Percentiles rank a stretch among this genome's conserved stretches.
Evolutionary conservation across 2,113 vertebrate species (phyloP).

Genomic region (Eudorcas thomsonii): DNA sequence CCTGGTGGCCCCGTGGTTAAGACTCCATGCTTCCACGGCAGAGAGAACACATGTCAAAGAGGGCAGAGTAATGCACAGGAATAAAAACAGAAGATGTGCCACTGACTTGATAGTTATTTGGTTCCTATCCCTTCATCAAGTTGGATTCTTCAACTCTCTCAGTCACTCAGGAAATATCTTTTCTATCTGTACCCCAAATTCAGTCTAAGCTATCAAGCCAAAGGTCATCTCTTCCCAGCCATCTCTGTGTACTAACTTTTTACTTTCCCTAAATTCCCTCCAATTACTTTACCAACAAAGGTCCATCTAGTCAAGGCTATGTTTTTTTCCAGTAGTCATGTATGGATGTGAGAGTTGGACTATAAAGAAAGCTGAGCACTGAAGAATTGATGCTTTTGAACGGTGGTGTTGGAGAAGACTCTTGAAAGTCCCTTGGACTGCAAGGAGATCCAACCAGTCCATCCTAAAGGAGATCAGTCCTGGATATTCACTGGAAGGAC

Average conservation of each 20-base stretch:
- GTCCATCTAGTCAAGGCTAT: background rate
- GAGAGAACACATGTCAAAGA: background rate
- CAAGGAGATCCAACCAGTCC: background rate
- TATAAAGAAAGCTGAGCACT: background rate
- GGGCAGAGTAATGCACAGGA: background rate
- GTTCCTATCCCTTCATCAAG: background rate
- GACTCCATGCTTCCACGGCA: background rate
- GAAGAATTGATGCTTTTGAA: background rate
- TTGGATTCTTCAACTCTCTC: background rate
- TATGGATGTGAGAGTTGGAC: background rate
- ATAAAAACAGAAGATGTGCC: constrained; percentile 9
- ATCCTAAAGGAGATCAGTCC: background rate
- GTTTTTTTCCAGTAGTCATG: background rate
- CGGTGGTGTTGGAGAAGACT: background rate
- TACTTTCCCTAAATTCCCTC: background rate
- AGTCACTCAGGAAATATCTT: background rate
- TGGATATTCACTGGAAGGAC: background rate
- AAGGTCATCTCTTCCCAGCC: constrained; percentile 27
- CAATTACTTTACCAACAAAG: background rate
- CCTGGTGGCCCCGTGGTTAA: background rate
- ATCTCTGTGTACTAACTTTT: constrained; percentile 2
- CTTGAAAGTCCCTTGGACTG: background rate
- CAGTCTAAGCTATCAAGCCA: background rate
- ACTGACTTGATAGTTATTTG: background rate
- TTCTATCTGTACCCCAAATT: background rate